Conservation (phyloP, 2,888 invertebrate genomes). For the Meliscaeva auricollis region DNA sequence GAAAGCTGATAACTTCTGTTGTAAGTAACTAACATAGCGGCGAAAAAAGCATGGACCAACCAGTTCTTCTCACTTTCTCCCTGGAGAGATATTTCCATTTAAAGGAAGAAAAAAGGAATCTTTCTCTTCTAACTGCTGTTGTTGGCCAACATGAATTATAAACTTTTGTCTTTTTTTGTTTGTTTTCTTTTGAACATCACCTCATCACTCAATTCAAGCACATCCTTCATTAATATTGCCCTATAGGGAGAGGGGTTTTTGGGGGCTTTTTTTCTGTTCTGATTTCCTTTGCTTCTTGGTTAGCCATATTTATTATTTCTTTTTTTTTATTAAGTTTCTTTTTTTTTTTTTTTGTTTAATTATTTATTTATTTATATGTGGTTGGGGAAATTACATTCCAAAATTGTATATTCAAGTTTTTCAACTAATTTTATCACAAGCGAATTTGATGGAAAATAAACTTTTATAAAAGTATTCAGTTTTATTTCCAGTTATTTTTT, state of each 20-base stretch:
- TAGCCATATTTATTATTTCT: constrained; percentile 57
- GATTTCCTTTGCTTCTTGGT: constrained; percentile 72
- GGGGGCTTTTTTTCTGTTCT: constrained; percentile 51
- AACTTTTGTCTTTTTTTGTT: no score
- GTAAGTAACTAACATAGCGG: constrained; percentile 69
- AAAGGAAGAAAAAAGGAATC: not conserved
- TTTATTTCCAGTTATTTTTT: no score
- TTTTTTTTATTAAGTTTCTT: constrained; percentile 48
- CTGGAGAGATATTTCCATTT: constrained; percentile 8
- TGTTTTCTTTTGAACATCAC: constrained; percentile 29
- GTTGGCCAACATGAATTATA: constrained; percentile 35
- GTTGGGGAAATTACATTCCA: constrained; percentile 23
- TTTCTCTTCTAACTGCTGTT: constrained; percentile 55
- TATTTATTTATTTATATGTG: no score
- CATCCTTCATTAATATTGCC: constrained; percentile 45
- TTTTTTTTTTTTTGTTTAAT: constrained; percentile 36
- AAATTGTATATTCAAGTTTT: constrained; percentile 8
- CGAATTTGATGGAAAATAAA: constrained; percentile 1
- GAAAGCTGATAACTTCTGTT: constrained; percentile 55
- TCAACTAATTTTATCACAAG: not conserved
- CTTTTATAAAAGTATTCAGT: not conserved
- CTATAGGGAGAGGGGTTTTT: constrained; percentile 43
- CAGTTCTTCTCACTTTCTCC: constrained; percentile 41
- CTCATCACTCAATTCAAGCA: constrained; percentile 60
- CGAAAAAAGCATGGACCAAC: constrained; percentile 43